phyloP scores from a whole-genome alignment of 2,113 vertebrate genomes.

The Salvelinus fontinalis region DNA sequence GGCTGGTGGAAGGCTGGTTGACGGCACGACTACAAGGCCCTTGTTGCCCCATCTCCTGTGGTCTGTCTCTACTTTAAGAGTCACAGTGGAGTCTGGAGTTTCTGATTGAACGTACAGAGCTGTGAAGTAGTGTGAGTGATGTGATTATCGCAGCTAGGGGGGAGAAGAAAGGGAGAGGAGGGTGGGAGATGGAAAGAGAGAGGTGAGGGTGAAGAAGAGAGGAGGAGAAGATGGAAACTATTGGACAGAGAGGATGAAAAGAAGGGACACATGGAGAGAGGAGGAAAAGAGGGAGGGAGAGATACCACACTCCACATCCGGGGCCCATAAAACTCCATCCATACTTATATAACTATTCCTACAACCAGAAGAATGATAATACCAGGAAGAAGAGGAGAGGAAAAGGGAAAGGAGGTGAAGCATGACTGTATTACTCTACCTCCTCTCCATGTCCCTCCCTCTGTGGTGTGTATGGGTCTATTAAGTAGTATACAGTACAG shows the following conservation, averaged over 20 bases:
- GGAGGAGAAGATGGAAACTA: neutral
- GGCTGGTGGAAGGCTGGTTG: neutral
- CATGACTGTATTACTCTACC: neutral
- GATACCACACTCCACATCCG: no score
- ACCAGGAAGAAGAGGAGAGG: neutral
- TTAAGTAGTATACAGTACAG: neutral
- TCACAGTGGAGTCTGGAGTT: conserved; percentile 9
- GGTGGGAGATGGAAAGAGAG: neutral
- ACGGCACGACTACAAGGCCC: neutral
- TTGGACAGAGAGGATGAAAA: neutral
- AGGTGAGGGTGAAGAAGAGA: neutral
- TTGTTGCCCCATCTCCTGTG: neutral
- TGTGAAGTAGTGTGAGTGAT: conserved; percentile 3
- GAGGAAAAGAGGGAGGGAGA: no score
- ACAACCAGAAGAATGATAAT: no score
- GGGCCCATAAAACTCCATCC: no score
- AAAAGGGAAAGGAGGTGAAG: neutral
- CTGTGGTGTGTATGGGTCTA: neutral
- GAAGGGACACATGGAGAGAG: no score
- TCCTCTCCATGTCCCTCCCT: neutral
- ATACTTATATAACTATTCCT: no score
- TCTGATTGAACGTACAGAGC: conserved; percentile 41
- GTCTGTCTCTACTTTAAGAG: neutral
- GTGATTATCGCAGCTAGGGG: conserved; percentile 23
- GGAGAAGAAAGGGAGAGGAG: neutral